A percentile compares a stretch with the other conserved stretches of the same genome.
phyloP scores from a whole-genome alignment of 2,113 vertebrate species.

The Phaethon lepturus region DNA sequence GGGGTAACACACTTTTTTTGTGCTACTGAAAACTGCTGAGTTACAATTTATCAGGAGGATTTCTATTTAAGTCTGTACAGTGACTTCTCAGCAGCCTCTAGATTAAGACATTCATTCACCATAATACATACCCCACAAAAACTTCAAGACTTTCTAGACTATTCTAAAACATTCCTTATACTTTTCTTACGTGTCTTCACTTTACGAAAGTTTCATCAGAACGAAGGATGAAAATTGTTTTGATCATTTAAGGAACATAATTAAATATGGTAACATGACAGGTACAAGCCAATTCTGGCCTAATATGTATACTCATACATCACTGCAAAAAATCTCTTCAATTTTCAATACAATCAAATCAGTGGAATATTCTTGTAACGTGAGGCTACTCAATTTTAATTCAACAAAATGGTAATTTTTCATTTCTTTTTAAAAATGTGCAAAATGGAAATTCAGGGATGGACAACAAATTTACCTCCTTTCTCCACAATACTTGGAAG shows the following conservation, averaged over 20 bases:
- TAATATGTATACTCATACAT: background rate
- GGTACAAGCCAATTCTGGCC: background rate
- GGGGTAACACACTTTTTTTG: background rate
- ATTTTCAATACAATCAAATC: background rate
- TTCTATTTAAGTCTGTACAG: background rate
- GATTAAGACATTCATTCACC: background rate
- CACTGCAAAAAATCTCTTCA: background rate
- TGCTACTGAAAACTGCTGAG: background rate
- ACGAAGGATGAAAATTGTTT: background rate
- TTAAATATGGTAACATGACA: background rate
- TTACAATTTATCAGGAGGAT: background rate
- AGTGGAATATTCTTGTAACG: background rate
- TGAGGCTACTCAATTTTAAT: background rate
- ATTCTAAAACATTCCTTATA: background rate
- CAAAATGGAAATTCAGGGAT: background rate
- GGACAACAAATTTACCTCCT: background rate
- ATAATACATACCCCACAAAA: background rate
- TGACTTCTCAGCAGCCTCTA: background rate
- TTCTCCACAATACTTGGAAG: background rate
- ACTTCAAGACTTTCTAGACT: background rate
- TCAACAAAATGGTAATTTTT: background rate
- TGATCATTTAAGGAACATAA: background rate
- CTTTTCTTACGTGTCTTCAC: background rate
- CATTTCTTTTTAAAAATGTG: rapidly evolving
- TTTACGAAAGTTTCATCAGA: background rate